Conservation (phyloP, 1,140 invertebrate genomes). For the Gryon sp. region DNA sequence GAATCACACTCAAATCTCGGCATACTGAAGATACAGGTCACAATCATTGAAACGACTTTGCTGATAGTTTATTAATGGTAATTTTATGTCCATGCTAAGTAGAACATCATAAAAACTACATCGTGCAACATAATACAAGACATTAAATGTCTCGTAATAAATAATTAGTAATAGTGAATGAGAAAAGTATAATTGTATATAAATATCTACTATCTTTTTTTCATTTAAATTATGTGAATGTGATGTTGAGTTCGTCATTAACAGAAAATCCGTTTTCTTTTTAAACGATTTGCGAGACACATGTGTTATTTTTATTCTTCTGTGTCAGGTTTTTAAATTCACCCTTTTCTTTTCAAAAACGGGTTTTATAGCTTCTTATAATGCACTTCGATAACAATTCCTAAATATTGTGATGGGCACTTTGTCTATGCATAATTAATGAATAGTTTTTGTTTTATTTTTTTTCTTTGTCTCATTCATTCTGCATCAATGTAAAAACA, state of each 20-base stretch:
- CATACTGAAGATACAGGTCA: not conserved
- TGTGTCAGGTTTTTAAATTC: not conserved
- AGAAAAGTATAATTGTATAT: too few species aligned
- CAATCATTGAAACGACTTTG: constrained; percentile 7
- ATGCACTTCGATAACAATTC: constrained; percentile 13
- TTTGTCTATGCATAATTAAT: constrained; percentile 26
- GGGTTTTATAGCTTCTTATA: constrained; percentile 1
- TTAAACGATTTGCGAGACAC: not conserved
- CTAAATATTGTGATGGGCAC: constrained; percentile 24
- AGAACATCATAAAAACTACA: constrained; percentile 14
- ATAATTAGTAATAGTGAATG: constrained; percentile 11
- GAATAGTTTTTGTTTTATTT: constrained; percentile 6
- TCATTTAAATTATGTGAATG: not conserved
- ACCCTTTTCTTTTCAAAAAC: constrained; percentile 15
- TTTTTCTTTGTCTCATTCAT: too few species aligned
- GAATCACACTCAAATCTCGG: not conserved
- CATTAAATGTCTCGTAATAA: constrained; percentile 13
- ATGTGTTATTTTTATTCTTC: not conserved
- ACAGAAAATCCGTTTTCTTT: constrained; percentile 8
- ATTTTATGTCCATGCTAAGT: constrained; percentile 26
- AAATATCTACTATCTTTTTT: too few species aligned
- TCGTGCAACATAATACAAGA: constrained; percentile 15
- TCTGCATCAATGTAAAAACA: too few species aligned
- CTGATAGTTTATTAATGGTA: constrained; percentile 34
- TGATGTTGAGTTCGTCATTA: too few species aligned